Base-by-base conservation (phyloP, 2,113 vertebrate genomes). In the Mus spicilegus region DNA sequence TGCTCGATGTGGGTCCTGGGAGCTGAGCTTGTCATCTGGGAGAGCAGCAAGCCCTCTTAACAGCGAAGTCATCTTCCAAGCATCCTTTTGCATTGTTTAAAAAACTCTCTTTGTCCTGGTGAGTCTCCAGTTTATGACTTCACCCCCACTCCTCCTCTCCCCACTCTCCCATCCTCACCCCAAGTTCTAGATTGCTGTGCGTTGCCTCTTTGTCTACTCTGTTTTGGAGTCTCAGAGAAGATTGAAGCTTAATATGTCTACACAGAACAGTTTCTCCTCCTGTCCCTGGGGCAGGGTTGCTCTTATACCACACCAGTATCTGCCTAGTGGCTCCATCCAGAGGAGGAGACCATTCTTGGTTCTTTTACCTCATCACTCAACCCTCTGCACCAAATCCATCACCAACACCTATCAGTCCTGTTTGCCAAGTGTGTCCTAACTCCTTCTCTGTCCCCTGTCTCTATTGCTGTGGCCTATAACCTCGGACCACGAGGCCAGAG, bases 121-220 rank as follows among this genome's bases (percentile, higher is more conserved):
- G 30, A 22, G 24, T 94, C 51, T 76, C 67, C 28, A 3, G 7
- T 80, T 10, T 7, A 77, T 69, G 67, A n/a, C 10, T 65, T 36
- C 93, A 11, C 28, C 63, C 42, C 81, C 12, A 6, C 12, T 33
- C 67, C 67, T 11, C 28, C 65, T 69, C 30, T 33, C 30, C 30
- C 67, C 30, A 14, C 5, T 33, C 13, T 30, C 30, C 67, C 30
- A 69, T 33, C 67, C 13, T 13, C 30, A 33, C 5, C 30, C 67
- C 30, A 0, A 30, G 30, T 9, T 1, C 6, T 51, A 49, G 26
- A 39, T 42, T 70, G 56, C 1, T 49, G 28, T 0, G 17, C 11
- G 5, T 73, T 28, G 22, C 36, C 4, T 73, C 7, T 16, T 5
- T 46, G 73, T 69, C 72, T 72, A 3, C 13, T 81, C 67, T 65